phyloP scores from a whole-genome alignment of 2,113 vertebrate species.

The Apodemus sylvaticus region DNA sequence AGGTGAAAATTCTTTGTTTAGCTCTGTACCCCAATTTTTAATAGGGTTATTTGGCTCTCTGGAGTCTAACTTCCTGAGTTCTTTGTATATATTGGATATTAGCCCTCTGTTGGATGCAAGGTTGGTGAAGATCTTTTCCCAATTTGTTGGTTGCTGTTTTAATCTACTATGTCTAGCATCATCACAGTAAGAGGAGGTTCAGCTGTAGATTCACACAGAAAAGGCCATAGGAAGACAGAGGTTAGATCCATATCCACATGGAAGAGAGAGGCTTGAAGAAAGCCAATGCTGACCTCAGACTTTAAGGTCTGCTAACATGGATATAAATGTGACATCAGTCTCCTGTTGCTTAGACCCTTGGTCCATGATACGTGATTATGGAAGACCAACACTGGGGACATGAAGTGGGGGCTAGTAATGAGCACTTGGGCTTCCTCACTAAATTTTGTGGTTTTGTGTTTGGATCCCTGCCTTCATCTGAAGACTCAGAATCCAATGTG shows the following conservation, averaged over 20 bases:
- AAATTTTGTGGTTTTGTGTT: background rate
- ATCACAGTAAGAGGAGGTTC: background rate
- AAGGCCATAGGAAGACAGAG: background rate
- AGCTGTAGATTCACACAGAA: background rate
- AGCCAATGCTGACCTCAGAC: background rate
- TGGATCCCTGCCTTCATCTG: background rate
- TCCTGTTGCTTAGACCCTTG: background rate
- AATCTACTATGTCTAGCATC: background rate
- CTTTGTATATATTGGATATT: no score
- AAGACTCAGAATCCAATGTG: background rate
- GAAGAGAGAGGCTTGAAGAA: background rate
- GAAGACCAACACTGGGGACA: background rate
- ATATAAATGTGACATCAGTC: background rate
- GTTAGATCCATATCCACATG: background rate
- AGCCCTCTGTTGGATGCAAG: no score
- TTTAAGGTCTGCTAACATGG: background rate
- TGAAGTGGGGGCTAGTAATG: rapidly evolving
- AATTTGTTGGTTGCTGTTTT: no score
- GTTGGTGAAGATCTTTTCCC: no score
- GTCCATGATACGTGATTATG: background rate
- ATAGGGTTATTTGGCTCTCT: no score
- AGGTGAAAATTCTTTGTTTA: no score
- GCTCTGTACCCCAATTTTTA: no score
- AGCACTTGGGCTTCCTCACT: background rate
- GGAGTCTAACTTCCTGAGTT: no score